Evolutionary conservation across 2,888 invertebrate genomes (phyloP), one percentile per base, ranked within the genome.

Genomic region (Andrena hattorfiana): DNA sequence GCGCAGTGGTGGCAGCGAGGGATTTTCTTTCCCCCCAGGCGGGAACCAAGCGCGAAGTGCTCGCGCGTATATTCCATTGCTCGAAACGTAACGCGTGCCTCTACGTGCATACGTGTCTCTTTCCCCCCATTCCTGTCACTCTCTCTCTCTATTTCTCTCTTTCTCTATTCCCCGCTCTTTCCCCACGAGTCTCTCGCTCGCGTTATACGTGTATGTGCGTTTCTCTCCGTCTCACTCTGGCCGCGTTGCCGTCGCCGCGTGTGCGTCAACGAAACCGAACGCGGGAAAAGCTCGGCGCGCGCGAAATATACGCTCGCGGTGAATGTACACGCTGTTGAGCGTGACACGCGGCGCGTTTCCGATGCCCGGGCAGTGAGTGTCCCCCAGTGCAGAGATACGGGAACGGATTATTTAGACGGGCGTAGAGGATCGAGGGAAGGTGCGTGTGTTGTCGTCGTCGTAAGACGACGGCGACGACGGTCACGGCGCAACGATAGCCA

Each of bases 241-340:
- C 81, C 26, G 60, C 77, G 70, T 72, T 62, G 69, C 72, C 73
- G 32, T 76, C 73, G 73, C 51, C 85, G 87, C 83, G 81, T 77
- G 83, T 79, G 86, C 84, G 88, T 81, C 69, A 68, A 56, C 87
- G 76, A 77, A 75, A 75, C 64, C 73, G 76, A 85, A 85, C 88
- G 88, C 88, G 88, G 86, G 88, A 88, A 88, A 87, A 88, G 56
- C 84, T 76, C 75, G 76, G 78, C 77, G 85, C 85, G 85, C 85
- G 85, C 23, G 56, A 56, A 56, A 84, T 71, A 81, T 72, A 59
- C 59, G 77, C 67, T 48, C 60, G 63, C 48, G 62, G 76, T 86
- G 70, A 79, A 87, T 87, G 87, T 81, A 26, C 23, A 85, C 77
- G 72, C 60, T 71, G 69, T 13, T 83, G 67, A 77, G 72, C 87